Base-by-base conservation (phyloP, 64 coral and sea anemone species). In the Actinia tenebrosa region DNA sequence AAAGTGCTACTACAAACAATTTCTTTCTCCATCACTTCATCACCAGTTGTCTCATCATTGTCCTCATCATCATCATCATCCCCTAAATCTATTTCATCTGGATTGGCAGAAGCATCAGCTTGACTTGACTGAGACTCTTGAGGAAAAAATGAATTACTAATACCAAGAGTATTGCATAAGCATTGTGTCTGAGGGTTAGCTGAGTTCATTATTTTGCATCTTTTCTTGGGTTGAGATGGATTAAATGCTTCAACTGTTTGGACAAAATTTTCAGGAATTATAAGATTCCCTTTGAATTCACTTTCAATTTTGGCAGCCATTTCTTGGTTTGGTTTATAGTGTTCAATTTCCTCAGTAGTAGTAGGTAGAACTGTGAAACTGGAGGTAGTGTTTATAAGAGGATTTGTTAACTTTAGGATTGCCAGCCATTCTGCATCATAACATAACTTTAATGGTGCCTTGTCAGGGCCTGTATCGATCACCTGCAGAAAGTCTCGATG, bases 401-500 rank as follows among this genome's bases (percentile, higher is more conserved):
- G 52, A 80, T 86, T 84, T 59, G 97, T 99, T 62, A 94, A 85
- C 60, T 90, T 92, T 4, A 86, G 91, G 25, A 99, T 93, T 6
- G 97, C 83, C 10, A 99, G 66, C 97, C 97, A 99, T 71, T 99
- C 97, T 18, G 88, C 60, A 89, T 99, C 97, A 87, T 99, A 99
- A 53, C 53, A 37, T 22, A 95, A 88, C 60, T 95, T 88, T 58
- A 93, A 19, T 79, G 97, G 93, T 66, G 88, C 88, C 27, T 88
- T 86, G 1, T 91, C 80, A 44, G 86, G 88, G 2, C 93, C 97
- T 16, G 93, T 26, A 84, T 99, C 91, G 46, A 99, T 66, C 58
- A 99, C 91, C 89, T 99, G 93, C n/a, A 99, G 68, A 85, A 95
- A 99, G 45, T 95, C 88, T 14, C 97, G 89, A 84, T 77, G 86